Evolutionary conservation across 2,113 vertebrate genomes (phyloP).

Genomic region (Larimichthys polyactis): DNA sequence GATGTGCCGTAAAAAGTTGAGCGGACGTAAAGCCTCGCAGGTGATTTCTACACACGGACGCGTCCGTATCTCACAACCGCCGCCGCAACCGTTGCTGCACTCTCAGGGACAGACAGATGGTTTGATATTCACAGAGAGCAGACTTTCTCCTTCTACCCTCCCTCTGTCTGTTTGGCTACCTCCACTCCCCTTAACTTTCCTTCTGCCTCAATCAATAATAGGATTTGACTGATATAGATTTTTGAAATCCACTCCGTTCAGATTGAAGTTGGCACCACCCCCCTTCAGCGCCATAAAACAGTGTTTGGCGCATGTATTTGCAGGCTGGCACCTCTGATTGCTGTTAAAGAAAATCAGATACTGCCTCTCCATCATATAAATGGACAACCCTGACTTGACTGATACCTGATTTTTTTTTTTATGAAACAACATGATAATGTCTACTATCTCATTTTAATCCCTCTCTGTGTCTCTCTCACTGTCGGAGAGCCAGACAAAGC

Average conservation of each 20-base stretch:
- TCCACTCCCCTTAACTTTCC: conserved; percentile 46
- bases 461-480: conserved; percentile 1
- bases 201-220: conserved; percentile 58
- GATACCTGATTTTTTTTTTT: conserved; percentile 20
- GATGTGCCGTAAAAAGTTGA: too few relatives aligned
- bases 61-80: neutral
- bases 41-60: neutral
- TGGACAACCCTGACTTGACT: neutral
- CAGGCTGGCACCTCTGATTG: conserved; percentile 11
- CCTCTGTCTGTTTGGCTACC: conserved; percentile 65
- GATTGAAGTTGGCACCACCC: conserved; percentile 30
- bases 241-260: conserved; percentile 48
- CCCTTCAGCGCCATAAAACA: conserved; percentile 4
- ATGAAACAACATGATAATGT: neutral
- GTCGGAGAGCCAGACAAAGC: conserved; percentile 39
- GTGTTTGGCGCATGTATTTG: neutral
- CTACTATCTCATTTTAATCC: neutral
- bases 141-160: conserved; percentile 38
- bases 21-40: neutral
- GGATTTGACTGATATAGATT: conserved; percentile 61
- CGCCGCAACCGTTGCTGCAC: conserved; percentile 8
- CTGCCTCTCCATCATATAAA: neutral
- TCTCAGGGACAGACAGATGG: conserved; percentile 66
- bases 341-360: neutral
- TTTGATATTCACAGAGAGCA: conserved; percentile 67